Evolutionary conservation across 2,113 vertebrate species (phyloP).

Genomic region (Cyanistes caeruleus): DNA sequence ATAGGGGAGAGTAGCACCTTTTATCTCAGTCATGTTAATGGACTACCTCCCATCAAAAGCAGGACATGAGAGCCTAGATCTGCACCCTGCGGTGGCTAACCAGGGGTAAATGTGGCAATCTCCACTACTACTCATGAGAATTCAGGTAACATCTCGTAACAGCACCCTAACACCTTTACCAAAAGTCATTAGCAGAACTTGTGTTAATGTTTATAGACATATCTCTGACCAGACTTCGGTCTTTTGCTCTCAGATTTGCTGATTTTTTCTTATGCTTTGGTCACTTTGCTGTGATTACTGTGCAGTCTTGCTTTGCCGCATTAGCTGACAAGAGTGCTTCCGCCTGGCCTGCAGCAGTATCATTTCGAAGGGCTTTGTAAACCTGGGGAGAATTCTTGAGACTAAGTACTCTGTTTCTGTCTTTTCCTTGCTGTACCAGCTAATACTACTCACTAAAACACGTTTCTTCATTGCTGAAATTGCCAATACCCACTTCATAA

Average conservation of each 20-base stretch:
- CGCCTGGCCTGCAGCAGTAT: not conserved
- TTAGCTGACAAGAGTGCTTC: not conserved
- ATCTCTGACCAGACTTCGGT: not conserved
- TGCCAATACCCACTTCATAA: not conserved
- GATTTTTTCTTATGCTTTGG: not conserved
- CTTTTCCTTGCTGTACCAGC: accelerated
- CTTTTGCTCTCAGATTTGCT: not conserved
- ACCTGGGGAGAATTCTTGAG: not conserved
- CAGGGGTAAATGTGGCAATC: accelerated
- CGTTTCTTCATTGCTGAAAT: not conserved
- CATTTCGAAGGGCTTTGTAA: accelerated
- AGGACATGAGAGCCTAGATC: not conserved
- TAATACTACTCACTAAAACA: not conserved
- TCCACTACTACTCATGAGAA: not conserved
- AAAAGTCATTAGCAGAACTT: not conserved
- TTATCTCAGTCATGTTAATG: not conserved
- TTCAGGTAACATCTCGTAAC: not conserved
- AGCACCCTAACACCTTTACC: not conserved
- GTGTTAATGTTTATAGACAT: not conserved
- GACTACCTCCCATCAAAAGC: not conserved
- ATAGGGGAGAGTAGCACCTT: not conserved
- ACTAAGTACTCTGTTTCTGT: not conserved
- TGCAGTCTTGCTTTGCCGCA: not conserved
- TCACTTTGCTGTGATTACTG: not conserved
- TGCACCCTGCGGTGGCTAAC: not conserved